phyloP scores from a whole-genome alignment of 1,140 invertebrate genomes.

The Chrysoperla carnea region DNA sequence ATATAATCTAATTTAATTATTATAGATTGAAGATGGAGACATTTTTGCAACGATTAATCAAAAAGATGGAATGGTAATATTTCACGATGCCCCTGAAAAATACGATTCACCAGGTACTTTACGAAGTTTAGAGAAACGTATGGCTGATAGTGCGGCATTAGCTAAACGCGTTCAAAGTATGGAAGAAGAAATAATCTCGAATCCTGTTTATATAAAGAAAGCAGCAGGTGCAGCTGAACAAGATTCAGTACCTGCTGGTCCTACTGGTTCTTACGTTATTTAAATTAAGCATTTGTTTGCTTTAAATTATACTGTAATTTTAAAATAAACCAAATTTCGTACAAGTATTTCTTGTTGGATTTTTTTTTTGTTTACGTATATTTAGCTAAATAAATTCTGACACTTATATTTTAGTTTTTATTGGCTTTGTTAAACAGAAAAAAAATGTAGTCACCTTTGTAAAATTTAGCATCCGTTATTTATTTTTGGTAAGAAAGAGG shows the following conservation, averaged over 20 bases:
- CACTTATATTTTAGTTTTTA: too few species aligned
- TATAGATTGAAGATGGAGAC: slow-evolving; percentile 89
- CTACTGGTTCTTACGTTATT: slow-evolving; percentile 30
- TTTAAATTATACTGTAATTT: too few species aligned
- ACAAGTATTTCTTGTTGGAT: background rate
- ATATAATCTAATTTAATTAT: slow-evolving; percentile 4
- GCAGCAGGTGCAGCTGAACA: slow-evolving; percentile 41
- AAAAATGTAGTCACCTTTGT: too few species aligned
- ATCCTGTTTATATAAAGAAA: slow-evolving; percentile 72
- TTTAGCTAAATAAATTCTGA: background rate
- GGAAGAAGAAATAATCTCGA: slow-evolving; percentile 87
- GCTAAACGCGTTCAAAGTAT: slow-evolving; percentile 76
- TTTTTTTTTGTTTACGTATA: background rate
- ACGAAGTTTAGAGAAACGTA: slow-evolving; percentile 70
- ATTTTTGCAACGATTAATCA: slow-evolving; percentile 96
- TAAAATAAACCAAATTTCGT: background rate
- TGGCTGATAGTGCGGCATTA: slow-evolving; percentile 69
- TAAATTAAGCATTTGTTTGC: slow-evolving; percentile 7
- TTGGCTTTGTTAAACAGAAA: too few species aligned
- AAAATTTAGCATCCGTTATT: too few species aligned
- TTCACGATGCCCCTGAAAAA: slow-evolving; percentile 90
- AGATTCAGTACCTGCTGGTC: slow-evolving; percentile 35
- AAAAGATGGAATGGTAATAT: slow-evolving; percentile 95
- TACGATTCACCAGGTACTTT: slow-evolving; percentile 80
- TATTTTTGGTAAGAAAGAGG: too few species aligned